Base-by-base conservation (phyloP, 1,140 invertebrate genomes). In the Aphidius gifuensis region DNA sequence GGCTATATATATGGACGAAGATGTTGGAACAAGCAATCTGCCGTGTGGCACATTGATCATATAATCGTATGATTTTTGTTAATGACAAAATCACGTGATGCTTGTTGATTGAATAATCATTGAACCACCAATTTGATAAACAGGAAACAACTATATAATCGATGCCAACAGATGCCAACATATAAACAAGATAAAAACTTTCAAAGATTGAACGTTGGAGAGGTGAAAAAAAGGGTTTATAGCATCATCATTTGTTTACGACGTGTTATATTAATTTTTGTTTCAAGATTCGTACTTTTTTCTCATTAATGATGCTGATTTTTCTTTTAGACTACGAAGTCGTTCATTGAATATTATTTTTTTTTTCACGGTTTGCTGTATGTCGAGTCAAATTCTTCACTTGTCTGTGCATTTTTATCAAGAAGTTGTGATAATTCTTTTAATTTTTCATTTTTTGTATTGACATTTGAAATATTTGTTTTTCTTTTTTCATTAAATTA, bases 161-260 rank as follows among this genome's bases (percentile, higher is more conserved):
- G 16, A 16, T 16, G 16, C 16, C 16, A 16, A 16, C 16, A 16
- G 16, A 16, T 16, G 16, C 16, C 16, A 16, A 16, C 16, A 16
- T 16, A 16, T 16, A 16, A 16, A 16, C 16, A 16, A 16, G 16
- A 16, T 16, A 16, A 16, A 16, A 16, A 16, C 16, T 16, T 16
- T 16, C 16, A 16, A 16, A 16, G 16, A 16, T 16, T 16, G 0
- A 16, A 16, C 16, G 16, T 16, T 16, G 16, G 16, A 16, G 16
- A 16, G 16, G 1, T 16, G 16, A 16, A 16, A 16, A 16, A 16
- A 16, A 16, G 16, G 16, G 16, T 16, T 71, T 91, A n/a, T 91
- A 0, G 88, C 85, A 72, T 90, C 85, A 73, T 87, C 0, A 91
- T 87, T 23, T 82, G 81, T 66, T 88, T 88, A 68, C 86, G 90